Percentiles rank a stretch among this genome's conserved stretches.
phyloP scores from a whole-genome alignment of 1,140 invertebrate species.

The Caenorhabditis latens region DNA sequence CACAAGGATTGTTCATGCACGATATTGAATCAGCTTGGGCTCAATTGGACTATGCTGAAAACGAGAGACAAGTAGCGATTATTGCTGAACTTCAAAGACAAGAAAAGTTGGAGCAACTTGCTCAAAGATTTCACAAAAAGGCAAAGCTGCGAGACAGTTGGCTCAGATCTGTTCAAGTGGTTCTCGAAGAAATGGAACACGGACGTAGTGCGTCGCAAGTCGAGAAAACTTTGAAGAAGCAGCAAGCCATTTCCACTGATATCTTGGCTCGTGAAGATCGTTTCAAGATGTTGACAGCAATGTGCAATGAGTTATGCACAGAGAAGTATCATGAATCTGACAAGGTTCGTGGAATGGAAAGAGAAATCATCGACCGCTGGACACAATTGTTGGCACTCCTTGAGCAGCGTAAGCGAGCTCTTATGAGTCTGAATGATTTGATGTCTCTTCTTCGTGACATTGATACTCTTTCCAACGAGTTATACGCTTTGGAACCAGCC shows the following conservation, averaged over 20 bases:
- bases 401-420: slow-evolving; percentile 86
- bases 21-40: slow-evolving; percentile 94
- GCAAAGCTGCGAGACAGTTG: slow-evolving; percentile 90
- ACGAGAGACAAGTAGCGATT: slow-evolving; percentile 91
- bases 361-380: slow-evolving; percentile 90
- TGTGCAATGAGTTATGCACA: slow-evolving; percentile 85
- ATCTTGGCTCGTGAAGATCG: slow-evolving; percentile 92
- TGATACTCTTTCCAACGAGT: slow-evolving; percentile 88
- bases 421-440: slow-evolving; percentile 81
- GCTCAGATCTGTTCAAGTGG: slow-evolving; percentile 97
- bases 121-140: slow-evolving; percentile 95
- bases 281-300: slow-evolving; percentile 89
- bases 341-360: slow-evolving; percentile 85
- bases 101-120: slow-evolving; percentile 92
- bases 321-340: slow-evolving; percentile 93
- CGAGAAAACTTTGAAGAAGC: slow-evolving; percentile 96
- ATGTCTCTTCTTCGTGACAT: slow-evolving; percentile 74
- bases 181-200: slow-evolving; percentile 81
- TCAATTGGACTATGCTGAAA: slow-evolving; percentile 91
- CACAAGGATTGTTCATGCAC: slow-evolving; percentile 87
- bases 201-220: slow-evolving; percentile 85
- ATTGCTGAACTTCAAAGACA: slow-evolving; percentile 89
- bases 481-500: slow-evolving; percentile 82
- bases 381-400: slow-evolving; percentile 87
- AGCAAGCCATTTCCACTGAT: slow-evolving; percentile 96